Evolutionary conservation across 2,888 invertebrate genomes (phyloP), one percentile per base, ranked within the genome.

Genomic region (Cantharis nigra): DNA sequence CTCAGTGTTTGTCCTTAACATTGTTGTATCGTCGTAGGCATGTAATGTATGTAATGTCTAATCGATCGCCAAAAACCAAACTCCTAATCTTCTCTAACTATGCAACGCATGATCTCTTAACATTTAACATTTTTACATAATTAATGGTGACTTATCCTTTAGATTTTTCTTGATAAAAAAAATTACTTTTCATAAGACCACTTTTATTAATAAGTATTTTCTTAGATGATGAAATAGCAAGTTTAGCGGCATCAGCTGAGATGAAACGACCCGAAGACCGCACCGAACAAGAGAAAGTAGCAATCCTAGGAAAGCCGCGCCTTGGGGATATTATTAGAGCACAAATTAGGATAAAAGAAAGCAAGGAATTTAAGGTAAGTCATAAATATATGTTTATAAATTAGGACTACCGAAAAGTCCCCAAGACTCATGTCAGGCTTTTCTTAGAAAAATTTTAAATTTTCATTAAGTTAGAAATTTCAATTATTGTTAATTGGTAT

Each of bases 351-450:
- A 95, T 99, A 87, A 97, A 96, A 86, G 99, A 99, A 89, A 98
- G 98, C 91, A 97, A 97, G 89, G 99, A 99, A 90, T 99, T 99
- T 90, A 99, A 98, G 94, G 98, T 97, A 89, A 90, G 89, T 80
- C 13, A 69, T 69, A 28, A 64, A 20, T 28, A 28, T 14, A 13
- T 72, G 26, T 28, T 26, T 30, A 23, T 5, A 30, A 33, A 13
- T 1, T 33, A 13, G n/a, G 13, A n/a, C 23, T n/a, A 49, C 5
- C n/a, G 5, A 23, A 49, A 1, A 16, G 16, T 16, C 16, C 1
- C 16, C 16, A 16, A 16, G 16, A 16, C 16, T 16, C n/a, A n/a
- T n/a, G n/a, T n/a, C 16, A 16, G 3, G n/a, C 13, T 49, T 49
- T 1, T n/a, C 5, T 5, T 1, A 23, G 1, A n/a, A 1, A 1